These are phyloP conservation scores for Cordylochernes scorpioides DNA, from an alignment of 2,888 invertebrate genomes.

Conservation along the genomic window DNA sequence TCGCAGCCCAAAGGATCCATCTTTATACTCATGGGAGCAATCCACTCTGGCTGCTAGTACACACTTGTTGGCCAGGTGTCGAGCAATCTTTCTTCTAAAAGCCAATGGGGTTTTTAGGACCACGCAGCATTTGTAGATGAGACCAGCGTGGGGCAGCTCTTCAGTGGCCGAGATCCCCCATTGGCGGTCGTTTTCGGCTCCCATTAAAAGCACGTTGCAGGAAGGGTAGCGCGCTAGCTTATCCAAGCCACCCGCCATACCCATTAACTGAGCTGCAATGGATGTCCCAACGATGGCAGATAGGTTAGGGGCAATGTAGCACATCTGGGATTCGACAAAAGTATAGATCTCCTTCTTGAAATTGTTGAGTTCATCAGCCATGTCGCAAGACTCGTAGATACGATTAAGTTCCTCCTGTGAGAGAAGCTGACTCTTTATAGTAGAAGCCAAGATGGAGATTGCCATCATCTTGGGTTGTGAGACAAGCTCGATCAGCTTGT, in stretches of 20 bases:
- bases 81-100: conserved; percentile 67
- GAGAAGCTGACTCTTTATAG: too few relatives aligned
- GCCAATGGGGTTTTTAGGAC: conserved; percentile 67
- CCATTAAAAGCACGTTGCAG: conserved; percentile 68
- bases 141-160: conserved; percentile 78
- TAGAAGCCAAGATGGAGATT: too few relatives aligned
- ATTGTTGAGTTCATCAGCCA: conserved; percentile 61
- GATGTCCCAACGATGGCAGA: conserved; percentile 81
- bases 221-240: conserved; percentile 89
- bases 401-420: too few relatives aligned
- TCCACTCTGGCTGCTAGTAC: conserved; percentile 86
- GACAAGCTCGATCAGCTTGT: too few relatives aligned
- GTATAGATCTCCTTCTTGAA: conserved; percentile 70
- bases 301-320: conserved; percentile 91
- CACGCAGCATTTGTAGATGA: conserved; percentile 67
- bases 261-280: conserved; percentile 82
- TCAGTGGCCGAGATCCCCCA: conserved; percentile 84
- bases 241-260: conserved; percentile 73
- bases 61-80: conserved; percentile 73
- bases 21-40: conserved; percentile 65
- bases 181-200: conserved; percentile 63
- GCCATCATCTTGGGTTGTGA: too few relatives aligned
- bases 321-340: conserved; percentile 95
- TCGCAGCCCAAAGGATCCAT: conserved; percentile 51
- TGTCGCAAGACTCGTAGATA: too few relatives aligned